Conservation (phyloP, 2,113 vertebrate species). For the Clinocottus analis region DNA sequence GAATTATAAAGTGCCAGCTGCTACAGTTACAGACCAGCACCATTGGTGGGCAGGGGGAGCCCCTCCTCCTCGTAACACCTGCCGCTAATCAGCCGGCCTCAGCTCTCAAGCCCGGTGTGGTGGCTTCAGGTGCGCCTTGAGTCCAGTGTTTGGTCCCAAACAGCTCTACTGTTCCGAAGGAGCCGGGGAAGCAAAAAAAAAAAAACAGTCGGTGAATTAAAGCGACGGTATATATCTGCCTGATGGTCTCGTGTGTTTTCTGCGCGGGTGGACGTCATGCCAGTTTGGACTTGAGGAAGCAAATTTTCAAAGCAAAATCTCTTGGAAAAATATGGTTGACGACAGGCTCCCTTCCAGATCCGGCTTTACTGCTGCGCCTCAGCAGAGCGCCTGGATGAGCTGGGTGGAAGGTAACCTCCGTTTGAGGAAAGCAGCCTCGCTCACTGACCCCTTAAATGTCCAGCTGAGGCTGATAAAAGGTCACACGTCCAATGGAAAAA, state of each 20-base stretch:
- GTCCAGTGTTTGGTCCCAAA: neutral
- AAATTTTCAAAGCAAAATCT: constrained; percentile 12
- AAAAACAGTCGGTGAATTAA: constrained; percentile 1
- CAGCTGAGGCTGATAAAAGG: constrained; percentile 72
- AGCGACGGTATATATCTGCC: neutral
- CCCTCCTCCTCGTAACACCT: constrained; percentile 49
- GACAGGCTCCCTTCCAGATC: constrained; percentile 26
- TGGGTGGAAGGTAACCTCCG: constrained; percentile 9
- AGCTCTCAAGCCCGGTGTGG: constrained; percentile 13
- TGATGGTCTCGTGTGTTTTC: neutral
- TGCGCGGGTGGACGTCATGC: neutral
- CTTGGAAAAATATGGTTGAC: neutral
- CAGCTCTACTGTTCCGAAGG: neutral
- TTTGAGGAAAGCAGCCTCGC: constrained; percentile 36
- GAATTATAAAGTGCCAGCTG: constrained; percentile 69
- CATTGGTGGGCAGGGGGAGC: constrained; percentile 35
- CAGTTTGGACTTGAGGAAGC: neutral
- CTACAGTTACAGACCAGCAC: constrained; percentile 42
- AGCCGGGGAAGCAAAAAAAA: neutral
- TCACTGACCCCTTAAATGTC: constrained; percentile 65
- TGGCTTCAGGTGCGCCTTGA: constrained; percentile 39
- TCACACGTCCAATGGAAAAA: constrained; percentile 78
- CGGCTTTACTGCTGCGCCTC: constrained; percentile 9
- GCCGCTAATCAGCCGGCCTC: constrained; percentile 57
- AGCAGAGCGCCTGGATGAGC: constrained; percentile 31